A percentile compares a stretch with the other conserved stretches of the same genome.
phyloP scores from a whole-genome alignment of 2,797 vertebrate species.

The Hypotaenidia okinawae region DNA sequence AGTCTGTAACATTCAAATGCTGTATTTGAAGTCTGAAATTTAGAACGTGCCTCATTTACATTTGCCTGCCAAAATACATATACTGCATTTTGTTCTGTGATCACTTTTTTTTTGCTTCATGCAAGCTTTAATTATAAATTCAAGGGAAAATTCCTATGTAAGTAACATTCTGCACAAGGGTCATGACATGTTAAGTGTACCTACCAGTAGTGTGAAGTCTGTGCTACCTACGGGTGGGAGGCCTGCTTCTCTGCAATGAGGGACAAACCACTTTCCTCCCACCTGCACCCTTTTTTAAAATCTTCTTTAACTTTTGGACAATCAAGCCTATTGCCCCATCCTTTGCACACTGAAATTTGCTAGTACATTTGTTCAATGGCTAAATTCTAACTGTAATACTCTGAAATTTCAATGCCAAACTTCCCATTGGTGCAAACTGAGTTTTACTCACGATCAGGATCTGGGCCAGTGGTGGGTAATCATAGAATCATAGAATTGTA shows the following conservation, averaged over 20 bases:
- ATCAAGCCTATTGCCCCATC: neutral
- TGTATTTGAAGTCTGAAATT: constrained; percentile 1
- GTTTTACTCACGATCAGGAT: neutral
- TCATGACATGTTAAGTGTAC: neutral
- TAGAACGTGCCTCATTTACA: neutral
- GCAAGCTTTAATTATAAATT: neutral
- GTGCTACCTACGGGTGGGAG: neutral
- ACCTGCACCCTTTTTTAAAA: neutral
- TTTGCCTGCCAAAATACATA: constrained; percentile 37
- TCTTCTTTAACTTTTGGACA: neutral
- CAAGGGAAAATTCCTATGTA: neutral
- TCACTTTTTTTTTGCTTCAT: neutral
- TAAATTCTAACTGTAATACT: neutral
- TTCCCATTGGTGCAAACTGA: neutral
- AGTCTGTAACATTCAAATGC: neutral
- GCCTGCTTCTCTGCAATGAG: neutral
- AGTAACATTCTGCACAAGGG: neutral
- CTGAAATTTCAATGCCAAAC: neutral
- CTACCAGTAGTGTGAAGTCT: neutral
- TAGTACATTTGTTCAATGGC: neutral
- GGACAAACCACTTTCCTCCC: neutral
- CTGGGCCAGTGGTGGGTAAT: neutral
- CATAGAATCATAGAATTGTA: no score
- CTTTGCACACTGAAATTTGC: neutral
- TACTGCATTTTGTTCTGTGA: neutral